Evolutionary conservation across 1,140 invertebrate genomes (phyloP), one percentile per base, ranked within the genome.

Genomic region (Heliothis virescens): DNA sequence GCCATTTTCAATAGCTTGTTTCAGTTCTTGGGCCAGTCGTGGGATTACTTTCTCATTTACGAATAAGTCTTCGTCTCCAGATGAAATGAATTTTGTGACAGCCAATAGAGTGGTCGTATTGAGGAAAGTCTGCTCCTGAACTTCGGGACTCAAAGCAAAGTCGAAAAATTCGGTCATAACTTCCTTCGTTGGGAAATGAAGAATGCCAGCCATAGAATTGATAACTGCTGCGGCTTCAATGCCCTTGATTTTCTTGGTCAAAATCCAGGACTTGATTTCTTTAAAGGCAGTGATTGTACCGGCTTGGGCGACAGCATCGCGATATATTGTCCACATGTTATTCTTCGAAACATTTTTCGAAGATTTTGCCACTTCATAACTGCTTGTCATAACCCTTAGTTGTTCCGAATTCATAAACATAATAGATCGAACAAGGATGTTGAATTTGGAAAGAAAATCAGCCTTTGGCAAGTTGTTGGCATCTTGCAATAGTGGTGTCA

Each of bases 211-310:
- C n/a, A 97, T 83, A 26, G 88, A 86, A 3, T 93, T 82, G 2
- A 97, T 71, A 13, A 97, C 83, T 74, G 95, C 72, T 7, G 95
- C 95, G 34, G 96, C 96, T 91, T 96, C 95, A 47, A 91, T 80
- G 12, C 89, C 92, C 76, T 88, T 16, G 13, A 97, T 91, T 83
- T 96, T 95, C 34, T 95, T 94, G 13, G 82, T 91, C 67, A 95
- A 79, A 41, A 97, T 96, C 96, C 95, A 96, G 7, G 95, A 78
- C 82, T 95, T 95, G 47, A 97, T 95, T 73, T 92, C 90, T n/a
- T 95, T 73, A 65, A 97, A 95, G 50, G 96, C 96, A 7, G 97
- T 96, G 53, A 95, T 94, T n/a, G 96, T 97, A 77, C 97, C 97
- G 34, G 95, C 93, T 89, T 96, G 95, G 12, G 95, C 91, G 2